Evolutionary conservation across 2,113 vertebrate species (phyloP).

Genomic region (Bombycilla garrulus): DNA sequence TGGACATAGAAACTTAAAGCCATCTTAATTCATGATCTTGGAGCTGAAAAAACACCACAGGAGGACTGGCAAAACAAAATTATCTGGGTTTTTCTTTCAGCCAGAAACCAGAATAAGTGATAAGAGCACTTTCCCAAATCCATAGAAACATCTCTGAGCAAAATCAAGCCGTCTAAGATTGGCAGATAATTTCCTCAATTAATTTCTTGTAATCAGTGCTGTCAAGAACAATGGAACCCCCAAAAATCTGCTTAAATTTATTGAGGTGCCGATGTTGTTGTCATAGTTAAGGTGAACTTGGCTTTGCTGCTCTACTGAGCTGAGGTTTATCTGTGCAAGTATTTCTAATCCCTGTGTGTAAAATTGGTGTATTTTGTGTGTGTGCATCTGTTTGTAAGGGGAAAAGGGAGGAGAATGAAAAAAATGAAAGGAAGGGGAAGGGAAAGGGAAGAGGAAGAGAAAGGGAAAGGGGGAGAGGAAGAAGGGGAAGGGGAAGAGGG

Average conservation of each 20-base stretch:
- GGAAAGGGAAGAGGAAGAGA: neutral
- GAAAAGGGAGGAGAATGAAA: too few relatives aligned
- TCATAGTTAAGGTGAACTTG: neutral
- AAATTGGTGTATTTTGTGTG: accelerated
- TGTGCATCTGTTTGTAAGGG: neutral
- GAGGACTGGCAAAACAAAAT: neutral
- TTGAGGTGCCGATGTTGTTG: neutral
- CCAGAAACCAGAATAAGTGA: neutral
- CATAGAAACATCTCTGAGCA: neutral
- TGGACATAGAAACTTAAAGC: neutral
- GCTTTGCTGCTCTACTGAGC: neutral
- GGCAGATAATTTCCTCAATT: neutral
- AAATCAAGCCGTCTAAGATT: accelerated
- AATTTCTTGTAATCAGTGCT: neutral
- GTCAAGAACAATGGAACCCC: neutral
- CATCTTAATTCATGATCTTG: neutral
- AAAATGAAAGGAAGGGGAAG: neutral
- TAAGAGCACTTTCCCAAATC: neutral
- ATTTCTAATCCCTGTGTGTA: neutral
- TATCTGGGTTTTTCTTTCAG: neutral
- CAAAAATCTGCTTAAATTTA: neutral
- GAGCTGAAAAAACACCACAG: neutral
- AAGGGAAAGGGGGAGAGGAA: accelerated
- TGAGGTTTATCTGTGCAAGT: neutral
- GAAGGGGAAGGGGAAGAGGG: too few relatives aligned